phyloP scores from a whole-genome alignment of 2,888 invertebrate genomes.

The Metalampra italica region DNA sequence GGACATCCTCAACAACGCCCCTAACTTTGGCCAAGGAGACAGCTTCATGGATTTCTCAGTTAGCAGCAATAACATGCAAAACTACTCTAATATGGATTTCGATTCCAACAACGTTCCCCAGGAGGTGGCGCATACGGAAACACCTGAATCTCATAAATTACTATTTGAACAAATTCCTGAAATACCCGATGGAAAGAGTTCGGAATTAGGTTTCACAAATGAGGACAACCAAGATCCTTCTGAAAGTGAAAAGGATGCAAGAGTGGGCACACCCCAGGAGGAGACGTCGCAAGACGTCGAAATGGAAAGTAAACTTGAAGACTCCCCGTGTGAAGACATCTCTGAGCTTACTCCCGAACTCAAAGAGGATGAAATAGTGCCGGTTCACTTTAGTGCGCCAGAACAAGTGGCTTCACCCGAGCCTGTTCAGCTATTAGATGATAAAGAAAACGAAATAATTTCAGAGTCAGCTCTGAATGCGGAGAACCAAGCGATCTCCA shows the following conservation, averaged over 20 bases:
- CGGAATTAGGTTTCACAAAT: conserved; percentile 62
- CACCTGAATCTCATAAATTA: conserved; percentile 72
- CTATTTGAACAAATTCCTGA: conserved; percentile 73
- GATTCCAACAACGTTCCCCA: conserved; percentile 46
- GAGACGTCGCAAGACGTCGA: conserved; percentile 58
- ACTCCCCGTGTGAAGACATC: conserved; percentile 37
- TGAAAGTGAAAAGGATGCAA: conserved; percentile 53
- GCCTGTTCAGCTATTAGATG: conserved; percentile 19
- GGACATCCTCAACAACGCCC: conserved; percentile 35
- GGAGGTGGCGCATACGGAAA: conserved; percentile 61
- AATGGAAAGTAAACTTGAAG: conserved; percentile 52
- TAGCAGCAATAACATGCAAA: conserved; percentile 44
- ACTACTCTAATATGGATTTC: conserved; percentile 51
- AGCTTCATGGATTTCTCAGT: conserved; percentile 51
- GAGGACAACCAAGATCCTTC: conserved; percentile 58
- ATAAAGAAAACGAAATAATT: conserved; percentile 26
- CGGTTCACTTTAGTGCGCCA: neutral
- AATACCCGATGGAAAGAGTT: conserved; percentile 72
- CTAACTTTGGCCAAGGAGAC: conserved; percentile 38
- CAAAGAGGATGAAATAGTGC: conserved; percentile 13
- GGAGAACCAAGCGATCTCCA: conserved; percentile 9
- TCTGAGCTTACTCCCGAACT: conserved; percentile 3
- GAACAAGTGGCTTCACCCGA: conserved; percentile 10
- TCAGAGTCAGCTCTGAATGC: conserved; percentile 10
- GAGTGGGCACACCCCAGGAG: conserved; percentile 52